Evolutionary conservation across 2,797 vertebrate species (phyloP).

Genomic region (Syngnathus acus): DNA sequence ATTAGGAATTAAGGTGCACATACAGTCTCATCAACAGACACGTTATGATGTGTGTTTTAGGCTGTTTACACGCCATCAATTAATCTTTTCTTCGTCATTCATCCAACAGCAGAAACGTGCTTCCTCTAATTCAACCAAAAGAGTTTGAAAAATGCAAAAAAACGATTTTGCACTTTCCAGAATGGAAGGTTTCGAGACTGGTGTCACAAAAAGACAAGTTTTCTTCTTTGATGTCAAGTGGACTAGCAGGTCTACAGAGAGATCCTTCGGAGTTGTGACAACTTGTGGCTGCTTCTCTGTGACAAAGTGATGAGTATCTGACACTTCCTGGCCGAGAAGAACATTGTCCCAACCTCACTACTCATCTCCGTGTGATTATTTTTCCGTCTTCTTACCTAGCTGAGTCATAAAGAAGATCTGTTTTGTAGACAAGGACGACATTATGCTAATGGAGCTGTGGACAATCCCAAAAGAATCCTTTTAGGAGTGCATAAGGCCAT

Average conservation of each 20-base stretch:
- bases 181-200: slow-evolving; percentile 13
- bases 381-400: too few relatives aligned
- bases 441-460: too few relatives aligned
- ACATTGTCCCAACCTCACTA: not conserved
- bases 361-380: too few relatives aligned
- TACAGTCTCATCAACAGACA: slow-evolving; percentile 63
- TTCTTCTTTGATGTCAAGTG: too few relatives aligned
- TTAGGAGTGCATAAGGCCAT: not conserved
- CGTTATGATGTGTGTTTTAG: slow-evolving; percentile 65
- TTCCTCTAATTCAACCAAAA: slow-evolving; percentile 69
- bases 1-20: slow-evolving; percentile 60
- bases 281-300: not conserved
- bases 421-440: too few relatives aligned
- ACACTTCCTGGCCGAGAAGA: not conserved
- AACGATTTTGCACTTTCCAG: slow-evolving; percentile 71
- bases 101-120: slow-evolving; percentile 63
- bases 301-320: not conserved
- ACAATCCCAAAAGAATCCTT: not conserved
- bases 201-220: not conserved
- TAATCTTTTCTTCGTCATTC: slow-evolving; percentile 63
- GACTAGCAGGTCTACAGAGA: too few relatives aligned
- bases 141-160: slow-evolving; percentile 71
- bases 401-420: too few relatives aligned
- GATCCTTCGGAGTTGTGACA: too few relatives aligned
- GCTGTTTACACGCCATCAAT: slow-evolving; percentile 65